Base-by-base conservation (phyloP, 2,888 invertebrate species). In the Euzetes globulus region DNA sequence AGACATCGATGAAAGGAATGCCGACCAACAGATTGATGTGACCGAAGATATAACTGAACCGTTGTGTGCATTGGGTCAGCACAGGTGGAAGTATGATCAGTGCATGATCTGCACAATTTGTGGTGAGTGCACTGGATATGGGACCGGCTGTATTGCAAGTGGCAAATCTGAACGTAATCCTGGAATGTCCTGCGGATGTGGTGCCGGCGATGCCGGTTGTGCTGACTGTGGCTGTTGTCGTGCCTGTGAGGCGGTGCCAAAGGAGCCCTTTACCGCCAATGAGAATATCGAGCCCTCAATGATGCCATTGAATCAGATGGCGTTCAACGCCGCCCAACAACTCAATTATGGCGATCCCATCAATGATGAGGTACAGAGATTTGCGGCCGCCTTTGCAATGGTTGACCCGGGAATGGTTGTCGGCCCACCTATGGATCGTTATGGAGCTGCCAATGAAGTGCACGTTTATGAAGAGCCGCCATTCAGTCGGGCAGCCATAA, bases 171-270 rank as follows among this genome's bases (percentile, higher is more conserved):
- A 92, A 80, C 86, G 94, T 77, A 87, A 90, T 81, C 89, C 91
- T n/a, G 92, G 92, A 82, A 88, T 90, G 91, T 90, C 90, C 80
- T 97, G 96, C 83, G 94, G 94, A 0, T 97, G 96, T 85, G 96
- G 96, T 2, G 91, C 92, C 82, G 97, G 96, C 0, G 95, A 96
- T 82, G 91, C 94, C 73, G 96, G 96, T 0, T 97, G 96, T 81
- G 88, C 90, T 0, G 89, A 90, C 77, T 98, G 98, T 83, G 96
- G 97, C 2, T 88, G 92, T 47, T 98, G 98, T 82, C 87, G 92
- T 58, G 87, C 89, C 1, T 98, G 98, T 82, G 94, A 87, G 79
- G 87, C 85, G 71, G 82, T 83, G 3, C 82, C 84, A 55, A 81
- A 85, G 58, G 85, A 84, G 75, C 83, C 85, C 37, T 76, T 76